phyloP scores from a whole-genome alignment of 2,888 invertebrate species.

The Flabesymbios commensalis region DNA sequence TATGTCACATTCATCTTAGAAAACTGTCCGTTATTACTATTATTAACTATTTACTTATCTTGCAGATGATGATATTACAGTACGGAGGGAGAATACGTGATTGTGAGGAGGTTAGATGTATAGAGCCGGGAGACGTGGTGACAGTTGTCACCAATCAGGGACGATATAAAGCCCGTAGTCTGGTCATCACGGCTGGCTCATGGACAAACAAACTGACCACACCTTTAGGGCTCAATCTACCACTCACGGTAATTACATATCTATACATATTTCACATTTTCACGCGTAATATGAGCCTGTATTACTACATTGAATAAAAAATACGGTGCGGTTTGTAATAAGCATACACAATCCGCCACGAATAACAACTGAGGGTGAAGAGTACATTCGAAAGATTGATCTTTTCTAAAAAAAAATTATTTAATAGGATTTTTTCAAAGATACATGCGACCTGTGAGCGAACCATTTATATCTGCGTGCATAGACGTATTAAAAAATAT shows the following conservation, averaged over 20 bases:
- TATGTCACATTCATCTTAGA: not conserved
- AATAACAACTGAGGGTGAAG: too few relatives aligned
- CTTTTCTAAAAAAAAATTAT: too few relatives aligned
- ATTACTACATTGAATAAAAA: too few relatives aligned
- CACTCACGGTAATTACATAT: constrained; percentile 41
- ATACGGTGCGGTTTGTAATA: too few relatives aligned
- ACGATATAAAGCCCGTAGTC: constrained; percentile 38
- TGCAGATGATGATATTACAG: constrained; percentile 14
- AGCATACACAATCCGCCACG: too few relatives aligned
- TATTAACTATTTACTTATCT: not conserved
- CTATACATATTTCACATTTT: too few relatives aligned
- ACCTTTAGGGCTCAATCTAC: constrained; percentile 46
- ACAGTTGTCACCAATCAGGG: constrained; percentile 23
- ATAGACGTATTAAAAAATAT: too few relatives aligned
- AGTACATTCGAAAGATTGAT: too few relatives aligned
- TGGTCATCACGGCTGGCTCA: constrained; percentile 54
- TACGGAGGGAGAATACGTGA: constrained; percentile 22
- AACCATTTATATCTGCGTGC: too few relatives aligned
- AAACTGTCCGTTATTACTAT: not conserved
- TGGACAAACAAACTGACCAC: constrained; percentile 48
- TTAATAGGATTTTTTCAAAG: too few relatives aligned
- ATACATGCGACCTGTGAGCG: too few relatives aligned
- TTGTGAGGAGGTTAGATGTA: constrained; percentile 10
- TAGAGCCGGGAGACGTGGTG: constrained; percentile 21
- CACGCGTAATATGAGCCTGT: too few relatives aligned